Evolutionary conservation across 2,888 invertebrate species (phyloP).

Genomic region (Ophioninae sp.): DNA sequence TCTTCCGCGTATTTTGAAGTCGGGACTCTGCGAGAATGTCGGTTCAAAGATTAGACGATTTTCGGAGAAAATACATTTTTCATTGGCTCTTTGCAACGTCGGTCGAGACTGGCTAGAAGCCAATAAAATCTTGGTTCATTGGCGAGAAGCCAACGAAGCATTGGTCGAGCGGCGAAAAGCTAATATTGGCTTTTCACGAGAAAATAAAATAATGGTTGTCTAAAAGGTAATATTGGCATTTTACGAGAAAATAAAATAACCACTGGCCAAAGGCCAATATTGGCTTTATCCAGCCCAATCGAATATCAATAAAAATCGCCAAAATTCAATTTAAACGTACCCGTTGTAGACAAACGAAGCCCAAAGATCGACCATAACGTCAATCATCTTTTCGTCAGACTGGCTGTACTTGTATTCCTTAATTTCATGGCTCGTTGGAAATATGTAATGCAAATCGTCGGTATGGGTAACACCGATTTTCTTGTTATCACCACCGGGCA

Average conservation of each 20-base stretch:
- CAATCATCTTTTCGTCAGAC: slow-evolving; percentile 72
- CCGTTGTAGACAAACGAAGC: slow-evolving; percentile 76
- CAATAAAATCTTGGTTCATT: no score
- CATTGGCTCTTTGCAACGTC: no score
- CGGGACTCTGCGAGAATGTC: slow-evolving; percentile 47
- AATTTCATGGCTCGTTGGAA: slow-evolving; percentile 66
- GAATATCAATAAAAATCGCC: slow-evolving; percentile 15
- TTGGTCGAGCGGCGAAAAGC: no score
- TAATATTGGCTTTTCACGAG: no score
- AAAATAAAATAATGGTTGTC: no score
- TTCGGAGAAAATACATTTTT: background rate
- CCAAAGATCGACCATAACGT: slow-evolving; percentile 79
- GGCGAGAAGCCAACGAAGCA: no score
- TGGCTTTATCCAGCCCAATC: background rate
- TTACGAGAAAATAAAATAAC: no score
- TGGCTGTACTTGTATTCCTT: slow-evolving; percentile 60
- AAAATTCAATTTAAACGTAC: slow-evolving; percentile 42
- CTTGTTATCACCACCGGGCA: background rate
- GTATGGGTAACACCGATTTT: slow-evolving; percentile 80
- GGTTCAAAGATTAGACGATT: background rate
- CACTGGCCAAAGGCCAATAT: background rate
- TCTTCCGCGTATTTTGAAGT: slow-evolving; percentile 39
- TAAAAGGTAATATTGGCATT: background rate
- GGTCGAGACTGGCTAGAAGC: no score
- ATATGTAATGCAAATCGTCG: slow-evolving; percentile 82